These are phyloP conservation scores for Sphaerophoria rueppellii DNA, from an alignment of 2,888 invertebrate species.

Conservation along the genomic window DNA sequence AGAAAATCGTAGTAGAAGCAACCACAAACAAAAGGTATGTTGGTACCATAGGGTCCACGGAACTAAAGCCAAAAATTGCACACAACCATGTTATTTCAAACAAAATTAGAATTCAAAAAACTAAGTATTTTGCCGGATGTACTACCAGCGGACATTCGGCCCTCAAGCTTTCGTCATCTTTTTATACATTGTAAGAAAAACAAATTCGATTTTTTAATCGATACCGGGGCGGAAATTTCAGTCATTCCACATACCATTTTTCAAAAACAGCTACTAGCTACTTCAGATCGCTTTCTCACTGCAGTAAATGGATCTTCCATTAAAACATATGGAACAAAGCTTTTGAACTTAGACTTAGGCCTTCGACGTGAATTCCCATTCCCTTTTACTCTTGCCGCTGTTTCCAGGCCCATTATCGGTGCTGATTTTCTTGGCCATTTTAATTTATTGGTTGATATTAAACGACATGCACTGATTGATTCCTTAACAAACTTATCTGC, in stretches of 20 bases:
- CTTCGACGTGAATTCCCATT: no score
- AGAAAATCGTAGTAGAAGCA: neutral
- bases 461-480: neutral
- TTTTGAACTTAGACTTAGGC: no score
- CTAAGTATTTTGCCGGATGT: constrained; percentile 7
- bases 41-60: neutral
- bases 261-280: no score
- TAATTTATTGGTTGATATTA: constrained; percentile 7
- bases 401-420: neutral
- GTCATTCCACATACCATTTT: no score
- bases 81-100: constrained; percentile 9
- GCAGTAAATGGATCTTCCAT: no score
- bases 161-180: neutral
- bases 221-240: neutral
- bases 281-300: no score
- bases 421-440: constrained; percentile 9
- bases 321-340: no score
- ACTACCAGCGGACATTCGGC: constrained; percentile 1
- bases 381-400: neutral
- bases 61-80: neutral
- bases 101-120: neutral
- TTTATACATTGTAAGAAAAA: neutral
- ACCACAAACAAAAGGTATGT: neutral
- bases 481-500: neutral
- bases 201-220: neutral